A percentile compares a stretch with the other conserved stretches of the same genome.
Conservation (phyloP, 2,113 vertebrate genomes). For the Columba livia region DNA sequence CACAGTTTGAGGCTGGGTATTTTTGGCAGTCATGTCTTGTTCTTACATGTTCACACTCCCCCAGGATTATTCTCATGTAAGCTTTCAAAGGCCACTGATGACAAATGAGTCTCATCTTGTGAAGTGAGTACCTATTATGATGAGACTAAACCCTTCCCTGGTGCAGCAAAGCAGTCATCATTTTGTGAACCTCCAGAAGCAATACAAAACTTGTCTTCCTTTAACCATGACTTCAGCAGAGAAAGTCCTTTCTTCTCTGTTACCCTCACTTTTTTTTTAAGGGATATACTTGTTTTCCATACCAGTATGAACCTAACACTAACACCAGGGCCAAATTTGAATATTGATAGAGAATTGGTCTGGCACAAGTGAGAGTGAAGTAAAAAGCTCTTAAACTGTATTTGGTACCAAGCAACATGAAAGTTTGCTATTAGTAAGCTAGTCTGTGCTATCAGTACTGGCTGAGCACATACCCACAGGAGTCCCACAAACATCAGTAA, state of each 20-base stretch:
- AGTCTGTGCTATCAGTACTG: neutral
- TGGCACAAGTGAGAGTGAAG: neutral
- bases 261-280: neutral
- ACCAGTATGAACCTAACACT: neutral
- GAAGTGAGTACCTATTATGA: fast-evolving
- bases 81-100: constrained; percentile 1
- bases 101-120: neutral
- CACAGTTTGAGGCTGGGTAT: neutral
- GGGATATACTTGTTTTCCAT: neutral
- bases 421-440: neutral
- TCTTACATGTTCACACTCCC: constrained; percentile 6
- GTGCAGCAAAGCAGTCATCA: neutral
- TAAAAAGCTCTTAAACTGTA: neutral
- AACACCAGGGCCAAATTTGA: neutral
- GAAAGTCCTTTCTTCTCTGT: neutral
- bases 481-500: neutral
- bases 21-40: constrained; percentile 36
- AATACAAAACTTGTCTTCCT: neutral
- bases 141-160: neutral
- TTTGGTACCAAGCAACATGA: neutral
- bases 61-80: neutral
- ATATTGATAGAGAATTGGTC: neutral
- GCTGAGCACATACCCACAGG: neutral
- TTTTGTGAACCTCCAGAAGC: neutral
- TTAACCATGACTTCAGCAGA: neutral